Evolutionary conservation across 2,113 vertebrate species (phyloP), one percentile per base, ranked within the genome.

Genomic region (Electrona antarctica): DNA sequence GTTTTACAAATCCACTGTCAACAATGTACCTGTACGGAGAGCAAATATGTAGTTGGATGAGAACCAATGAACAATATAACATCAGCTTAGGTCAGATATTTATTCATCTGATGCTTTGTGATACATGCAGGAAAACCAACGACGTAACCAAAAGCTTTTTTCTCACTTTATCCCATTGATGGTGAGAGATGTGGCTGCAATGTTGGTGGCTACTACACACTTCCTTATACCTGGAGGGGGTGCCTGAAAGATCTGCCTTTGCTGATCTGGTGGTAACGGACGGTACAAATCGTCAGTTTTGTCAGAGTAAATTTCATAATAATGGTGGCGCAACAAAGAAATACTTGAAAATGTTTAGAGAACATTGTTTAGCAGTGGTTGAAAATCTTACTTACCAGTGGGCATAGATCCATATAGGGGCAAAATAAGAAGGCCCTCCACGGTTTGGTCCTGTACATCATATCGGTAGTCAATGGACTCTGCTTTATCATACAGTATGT

Each of bases 1-100:
- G 98, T 85, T 99, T 99, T 84, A 99, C 97, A 89, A 99, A 99
- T 14, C 97, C 97, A 69, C 97, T 97, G 49, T 99, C 97, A 14
- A 98, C 92, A 12, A 99, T 96, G 3, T 98, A 98, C 33, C 97
- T 99, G 55, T 5, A 65, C 8, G n/a, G 50, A 49, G 21, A 71
- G 55, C 15, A 58, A 6, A 28, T 14, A 9, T 1, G 7, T 1
- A 10, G 8, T 13, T 41, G 33, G 45, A 48, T 14, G 4, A 4
- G 5, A 3, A 41, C 33, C 33, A 41, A 41, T 41, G 3, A 41
- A 41, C 33, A 41, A 41, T 6, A 41, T 41, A 41, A 41, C 33
- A 41, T 41, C 33, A 41, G 33, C 33, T 41, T 41, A 41, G 21
- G 2, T 41, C 3, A 41, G 33, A 41, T 41, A 41, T 41, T 41